phyloP scores from a whole-genome alignment of 2,113 vertebrate genomes.

The Raja brachyura region DNA sequence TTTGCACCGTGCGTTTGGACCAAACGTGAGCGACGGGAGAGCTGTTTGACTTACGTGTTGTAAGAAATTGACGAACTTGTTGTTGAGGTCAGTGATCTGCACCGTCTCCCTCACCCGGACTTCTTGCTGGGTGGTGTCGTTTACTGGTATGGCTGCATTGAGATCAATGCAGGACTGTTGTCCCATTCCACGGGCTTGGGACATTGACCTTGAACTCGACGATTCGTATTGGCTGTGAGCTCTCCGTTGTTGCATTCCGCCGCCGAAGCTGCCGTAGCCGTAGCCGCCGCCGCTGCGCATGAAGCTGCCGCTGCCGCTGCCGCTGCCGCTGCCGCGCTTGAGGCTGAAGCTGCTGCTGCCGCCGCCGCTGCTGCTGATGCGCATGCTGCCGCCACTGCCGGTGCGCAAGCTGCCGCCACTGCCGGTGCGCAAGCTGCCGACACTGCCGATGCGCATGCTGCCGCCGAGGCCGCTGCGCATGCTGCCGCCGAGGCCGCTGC shows the following conservation, averaged over 20 bases:
- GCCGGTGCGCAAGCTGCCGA: slow-evolving; percentile 43
- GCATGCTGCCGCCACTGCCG: neutral
- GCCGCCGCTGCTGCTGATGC: neutral
- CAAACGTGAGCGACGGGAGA: neutral
- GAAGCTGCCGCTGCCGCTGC: too few relatives aligned
- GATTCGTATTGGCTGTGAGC: too few relatives aligned
- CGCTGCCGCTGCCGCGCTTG: too few relatives aligned
- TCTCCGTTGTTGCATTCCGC: too few relatives aligned
- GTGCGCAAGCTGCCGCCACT: neutral
- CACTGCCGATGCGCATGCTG: slow-evolving; percentile 42
- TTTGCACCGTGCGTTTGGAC: neutral
- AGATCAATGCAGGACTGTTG: neutral
- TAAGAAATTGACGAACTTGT: neutral
- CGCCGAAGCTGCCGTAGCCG: too few relatives aligned
- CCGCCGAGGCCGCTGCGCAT: slow-evolving; percentile 47
- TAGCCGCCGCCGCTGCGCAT: too few relatives aligned
- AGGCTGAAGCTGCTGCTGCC: too few relatives aligned
- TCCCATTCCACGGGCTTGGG: too few relatives aligned
- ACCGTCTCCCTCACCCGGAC: neutral
- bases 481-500: slow-evolving; percentile 1
- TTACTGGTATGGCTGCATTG: neutral
- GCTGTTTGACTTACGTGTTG: neutral
- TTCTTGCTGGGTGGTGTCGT: neutral
- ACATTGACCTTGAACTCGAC: too few relatives aligned
- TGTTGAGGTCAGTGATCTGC: neutral